Evolutionary conservation across 2,113 vertebrate species (phyloP).

Genomic region (Montifringilla adamsi): DNA sequence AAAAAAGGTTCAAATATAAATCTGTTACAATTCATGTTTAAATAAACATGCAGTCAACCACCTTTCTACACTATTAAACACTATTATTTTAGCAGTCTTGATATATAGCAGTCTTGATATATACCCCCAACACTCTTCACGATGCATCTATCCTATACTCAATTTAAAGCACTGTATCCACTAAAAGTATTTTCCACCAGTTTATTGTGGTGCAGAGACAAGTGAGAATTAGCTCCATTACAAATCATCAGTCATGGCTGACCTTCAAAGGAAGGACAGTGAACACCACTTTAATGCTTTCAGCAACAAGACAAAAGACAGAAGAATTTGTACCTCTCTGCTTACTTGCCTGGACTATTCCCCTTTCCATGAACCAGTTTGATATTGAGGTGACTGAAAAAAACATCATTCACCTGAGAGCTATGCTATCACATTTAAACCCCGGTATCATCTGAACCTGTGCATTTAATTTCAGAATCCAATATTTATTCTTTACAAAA

Average conservation of each 20-base stretch:
- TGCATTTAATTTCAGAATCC: neutral
- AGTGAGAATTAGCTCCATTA: neutral
- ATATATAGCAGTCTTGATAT: neutral
- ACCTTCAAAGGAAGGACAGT: neutral
- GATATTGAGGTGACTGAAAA: neutral
- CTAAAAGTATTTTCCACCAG: neutral
- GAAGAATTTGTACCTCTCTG: neutral
- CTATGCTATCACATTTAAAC: neutral
- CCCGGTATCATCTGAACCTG: neutral
- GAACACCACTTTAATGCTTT: neutral
- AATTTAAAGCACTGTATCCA: neutral
- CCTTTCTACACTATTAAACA: neutral
- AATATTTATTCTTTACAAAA: neutral
- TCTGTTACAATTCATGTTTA: neutral
- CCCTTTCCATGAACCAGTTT: neutral
- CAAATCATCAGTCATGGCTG: neutral
- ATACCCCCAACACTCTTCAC: neutral
- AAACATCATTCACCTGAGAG: neutral
- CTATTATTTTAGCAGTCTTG: neutral
- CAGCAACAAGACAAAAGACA: neutral
- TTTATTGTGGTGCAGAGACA: neutral
- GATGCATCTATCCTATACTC: neutral
- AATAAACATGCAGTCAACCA: neutral
- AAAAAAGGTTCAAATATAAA: neutral
- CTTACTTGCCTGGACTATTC: neutral